phyloP scores from a whole-genome alignment of 2,113 vertebrate genomes.

The Nycticebus coucang region DNA sequence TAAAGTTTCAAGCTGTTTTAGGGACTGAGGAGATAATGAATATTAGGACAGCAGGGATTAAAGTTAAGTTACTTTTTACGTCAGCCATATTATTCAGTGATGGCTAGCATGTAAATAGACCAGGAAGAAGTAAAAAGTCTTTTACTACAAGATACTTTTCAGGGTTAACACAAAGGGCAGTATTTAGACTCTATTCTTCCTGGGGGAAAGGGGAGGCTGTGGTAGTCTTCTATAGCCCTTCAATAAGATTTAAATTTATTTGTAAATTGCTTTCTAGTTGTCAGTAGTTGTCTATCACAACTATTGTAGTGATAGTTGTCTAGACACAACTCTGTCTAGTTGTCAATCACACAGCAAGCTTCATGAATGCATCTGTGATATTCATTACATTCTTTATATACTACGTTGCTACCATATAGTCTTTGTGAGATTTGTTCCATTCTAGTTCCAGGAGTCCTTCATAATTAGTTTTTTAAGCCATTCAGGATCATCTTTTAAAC shows the following conservation, averaged over 20 bases:
- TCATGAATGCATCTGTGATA: not conserved
- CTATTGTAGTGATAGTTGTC: too few species aligned
- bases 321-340: too few species aligned
- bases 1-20: not conserved
- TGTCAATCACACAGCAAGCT: not conserved
- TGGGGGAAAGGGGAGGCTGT: not conserved
- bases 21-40: not conserved
- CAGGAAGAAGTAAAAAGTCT: not conserved
- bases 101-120: not conserved
- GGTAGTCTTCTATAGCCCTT: not conserved
- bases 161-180: not conserved
- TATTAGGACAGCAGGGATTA: not conserved
- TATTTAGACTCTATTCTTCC: not conserved
- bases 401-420: not conserved
- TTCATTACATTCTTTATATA: not conserved
- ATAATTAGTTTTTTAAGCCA: not conserved
- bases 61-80: not conserved
- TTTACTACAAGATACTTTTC: not conserved
- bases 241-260: not conserved
- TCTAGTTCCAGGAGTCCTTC: not conserved
- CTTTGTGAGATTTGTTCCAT: not conserved
- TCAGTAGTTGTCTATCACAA: not conserved
- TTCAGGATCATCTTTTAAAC: not conserved
- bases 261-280: not conserved
- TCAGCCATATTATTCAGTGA: not conserved